Conservation (phyloP, 2,113 vertebrate genomes). For the Pavo muticus region DNA sequence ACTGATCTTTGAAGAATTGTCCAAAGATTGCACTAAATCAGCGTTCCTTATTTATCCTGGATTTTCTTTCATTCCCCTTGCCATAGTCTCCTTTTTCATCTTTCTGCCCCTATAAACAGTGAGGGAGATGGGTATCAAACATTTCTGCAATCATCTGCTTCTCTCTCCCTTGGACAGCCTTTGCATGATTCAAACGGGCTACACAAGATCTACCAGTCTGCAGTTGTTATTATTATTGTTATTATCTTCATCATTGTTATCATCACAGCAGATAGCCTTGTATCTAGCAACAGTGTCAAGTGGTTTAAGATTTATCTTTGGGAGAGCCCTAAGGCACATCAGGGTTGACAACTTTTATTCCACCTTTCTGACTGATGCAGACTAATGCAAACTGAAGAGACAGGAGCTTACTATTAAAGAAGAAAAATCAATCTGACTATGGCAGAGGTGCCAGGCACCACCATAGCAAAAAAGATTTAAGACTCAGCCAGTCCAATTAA, state of each 20-base stretch:
- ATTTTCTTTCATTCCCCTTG: background rate
- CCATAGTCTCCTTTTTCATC: background rate
- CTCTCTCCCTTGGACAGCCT: background rate
- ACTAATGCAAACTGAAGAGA: background rate
- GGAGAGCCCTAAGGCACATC: background rate
- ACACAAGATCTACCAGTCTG: background rate
- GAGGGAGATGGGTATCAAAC: background rate
- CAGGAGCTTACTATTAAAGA: background rate
- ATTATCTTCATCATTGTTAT: fast-evolving
- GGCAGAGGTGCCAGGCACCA: constrained; percentile 2
- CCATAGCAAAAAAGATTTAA: constrained; percentile 29
- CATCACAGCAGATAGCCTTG: background rate
- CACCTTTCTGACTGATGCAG: background rate
- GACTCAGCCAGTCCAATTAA: constrained; percentile 49
- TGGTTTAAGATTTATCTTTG: background rate
- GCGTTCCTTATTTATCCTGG: background rate
- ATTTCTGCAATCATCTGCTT: background rate
- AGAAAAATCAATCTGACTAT: background rate
- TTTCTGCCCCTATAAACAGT: background rate
- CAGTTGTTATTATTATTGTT: background rate
- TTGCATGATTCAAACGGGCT: background rate
- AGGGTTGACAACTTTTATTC: background rate
- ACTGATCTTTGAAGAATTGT: background rate
- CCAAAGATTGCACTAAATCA: background rate
- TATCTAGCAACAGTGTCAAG: background rate